Conservation (phyloP, 2,113 vertebrate species). For the Nicator chloris region DNA sequence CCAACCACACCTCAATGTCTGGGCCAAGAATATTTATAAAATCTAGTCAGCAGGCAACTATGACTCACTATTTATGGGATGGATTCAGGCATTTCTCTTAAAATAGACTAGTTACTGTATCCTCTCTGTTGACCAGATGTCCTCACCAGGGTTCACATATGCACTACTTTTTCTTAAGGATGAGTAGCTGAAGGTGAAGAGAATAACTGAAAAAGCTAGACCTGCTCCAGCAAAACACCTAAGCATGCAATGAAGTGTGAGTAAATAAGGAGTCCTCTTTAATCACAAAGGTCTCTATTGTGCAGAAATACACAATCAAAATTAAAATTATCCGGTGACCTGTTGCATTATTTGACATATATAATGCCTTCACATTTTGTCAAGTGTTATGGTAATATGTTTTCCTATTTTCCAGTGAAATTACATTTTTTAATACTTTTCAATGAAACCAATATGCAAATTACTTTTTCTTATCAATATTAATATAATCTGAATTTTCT, state of each 20-base stretch:
- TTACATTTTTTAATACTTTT: neutral
- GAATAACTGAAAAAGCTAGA: neutral
- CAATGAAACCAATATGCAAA: neutral
- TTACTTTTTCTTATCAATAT: neutral
- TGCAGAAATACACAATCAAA: neutral
- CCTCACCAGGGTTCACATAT: neutral
- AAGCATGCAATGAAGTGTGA: neutral
- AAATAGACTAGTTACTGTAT: neutral
- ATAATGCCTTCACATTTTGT: neutral
- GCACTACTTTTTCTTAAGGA: neutral
- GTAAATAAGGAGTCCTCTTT: neutral
- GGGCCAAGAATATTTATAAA: neutral
- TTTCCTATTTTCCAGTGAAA: neutral
- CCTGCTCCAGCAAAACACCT: neutral
- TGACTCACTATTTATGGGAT: neutral
- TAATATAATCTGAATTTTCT: neutral
- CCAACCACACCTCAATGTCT: neutral
- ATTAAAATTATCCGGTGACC: neutral
- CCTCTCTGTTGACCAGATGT: neutral
- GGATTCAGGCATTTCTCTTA: neutral
- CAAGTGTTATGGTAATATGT: neutral
- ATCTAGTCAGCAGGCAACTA: neutral
- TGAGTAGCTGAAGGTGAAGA: neutral
- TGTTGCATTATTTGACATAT: neutral
- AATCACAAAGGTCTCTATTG: neutral